Evolutionary conservation across 2,113 vertebrate species (phyloP), one percentile per base, ranked within the genome.

Genomic region (Nibea albiflora): DNA sequence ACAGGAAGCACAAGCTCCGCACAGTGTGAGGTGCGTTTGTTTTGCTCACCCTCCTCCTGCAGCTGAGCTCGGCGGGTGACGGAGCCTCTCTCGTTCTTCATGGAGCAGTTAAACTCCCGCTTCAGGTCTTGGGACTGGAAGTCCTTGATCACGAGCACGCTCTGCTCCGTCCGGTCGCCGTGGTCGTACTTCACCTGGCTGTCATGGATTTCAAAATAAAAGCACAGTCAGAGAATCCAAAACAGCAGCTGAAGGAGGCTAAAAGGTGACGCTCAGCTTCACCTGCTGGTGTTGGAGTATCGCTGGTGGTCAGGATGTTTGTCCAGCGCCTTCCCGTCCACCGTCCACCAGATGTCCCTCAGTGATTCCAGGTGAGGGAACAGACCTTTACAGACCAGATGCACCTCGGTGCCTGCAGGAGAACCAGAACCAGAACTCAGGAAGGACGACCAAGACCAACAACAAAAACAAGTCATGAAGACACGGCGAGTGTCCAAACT

Each of bases 331-430:
- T 92, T 95, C 19, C 97, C 97, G 65, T 98, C 96, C 12, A 99
- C 90, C 1, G 94, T 96, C 98, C 98, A 99, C 97, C 97, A 97
- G n/a, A 98, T 91, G 2, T 95, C 60, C 4, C 62, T 52, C n/a
- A 89, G 82, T 0, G 73, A 60, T 2, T 93, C 87, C 39, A 97
- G 78, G 84, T 94, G 96, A 0, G 95, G 95, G 60, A 99, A 95
- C 12, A 68, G 78, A 10, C 90, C 97, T 11, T 42, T 83, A 80
- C 98, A 99, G 4, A 75, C 5, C 80, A 96, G 85, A 4, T 16
- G 56, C 3, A 72, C 93, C 22, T 81, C 63, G 0, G 69, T 35
- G 17, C 80, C 95, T 95, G 87, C 64, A 6, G 8, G 63, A 20
- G 0, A 60, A 3, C 0, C 20, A 61, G 2, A 24, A 1, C 5